Percentiles rank a stretch among this genome's conserved stretches.
Conservation (phyloP, 2,113 vertebrate genomes). For the Nycticebus coucang region DNA sequence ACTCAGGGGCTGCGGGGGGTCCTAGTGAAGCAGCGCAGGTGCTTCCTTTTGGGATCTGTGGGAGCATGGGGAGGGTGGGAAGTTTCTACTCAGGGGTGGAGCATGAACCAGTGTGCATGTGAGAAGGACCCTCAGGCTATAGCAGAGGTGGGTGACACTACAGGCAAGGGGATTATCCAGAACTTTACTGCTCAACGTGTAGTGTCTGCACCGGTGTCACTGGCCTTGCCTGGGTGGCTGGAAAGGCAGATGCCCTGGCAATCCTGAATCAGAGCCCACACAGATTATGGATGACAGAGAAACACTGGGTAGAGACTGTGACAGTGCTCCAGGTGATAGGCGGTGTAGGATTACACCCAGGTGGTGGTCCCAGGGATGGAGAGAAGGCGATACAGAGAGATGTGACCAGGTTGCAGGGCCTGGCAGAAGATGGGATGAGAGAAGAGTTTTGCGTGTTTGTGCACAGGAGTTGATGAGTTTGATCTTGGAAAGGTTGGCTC, state of each 20-base stretch:
- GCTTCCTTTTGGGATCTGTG: background rate
- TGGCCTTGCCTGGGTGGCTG: background rate
- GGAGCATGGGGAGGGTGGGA: background rate
- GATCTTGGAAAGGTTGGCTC: background rate
- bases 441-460: background rate
- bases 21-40: background rate
- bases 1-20: background rate
- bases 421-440: background rate
- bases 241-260: background rate
- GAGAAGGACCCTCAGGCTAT: background rate
- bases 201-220: background rate
- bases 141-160: background rate
- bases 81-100: no score
- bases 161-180: background rate
- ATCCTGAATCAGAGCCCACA: background rate
- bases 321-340: background rate
- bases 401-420: background rate
- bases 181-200: background rate
- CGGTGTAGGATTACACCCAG: background rate
- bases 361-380: background rate
- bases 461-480: background rate
- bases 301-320: rapidly evolving
- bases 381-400: background rate
- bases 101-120: background rate
- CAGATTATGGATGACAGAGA: no score